phyloP scores from a whole-genome alignment of 1,140 invertebrate genomes.

The Diuraphis noxia region DNA sequence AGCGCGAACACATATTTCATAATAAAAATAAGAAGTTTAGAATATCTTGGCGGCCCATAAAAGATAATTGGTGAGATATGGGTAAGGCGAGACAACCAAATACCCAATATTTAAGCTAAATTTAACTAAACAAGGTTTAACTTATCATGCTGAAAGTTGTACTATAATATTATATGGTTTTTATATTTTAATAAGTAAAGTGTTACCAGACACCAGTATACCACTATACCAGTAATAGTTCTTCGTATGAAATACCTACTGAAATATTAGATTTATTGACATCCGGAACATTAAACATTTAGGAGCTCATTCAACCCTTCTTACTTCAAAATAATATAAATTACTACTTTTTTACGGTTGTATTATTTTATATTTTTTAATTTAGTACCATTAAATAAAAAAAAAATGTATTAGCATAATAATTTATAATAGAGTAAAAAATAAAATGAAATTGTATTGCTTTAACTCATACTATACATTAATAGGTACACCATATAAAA shows the following conservation, averaged over 20 bases:
- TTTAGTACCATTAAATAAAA: too few species aligned
- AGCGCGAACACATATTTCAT: too few species aligned
- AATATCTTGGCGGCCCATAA: background rate
- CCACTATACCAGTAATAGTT: background rate
- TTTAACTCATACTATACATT: too few species aligned
- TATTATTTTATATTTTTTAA: too few species aligned
- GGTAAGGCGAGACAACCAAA: background rate
- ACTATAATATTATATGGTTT: background rate
- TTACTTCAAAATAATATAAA: background rate
- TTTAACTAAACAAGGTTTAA: background rate
- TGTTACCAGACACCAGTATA: too few species aligned
- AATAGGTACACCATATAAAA: too few species aligned
- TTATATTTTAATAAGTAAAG: background rate
- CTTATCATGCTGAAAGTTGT: background rate
- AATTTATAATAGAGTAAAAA: too few species aligned
- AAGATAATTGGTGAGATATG: background rate
- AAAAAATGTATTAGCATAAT: too few species aligned
- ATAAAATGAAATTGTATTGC: too few species aligned
- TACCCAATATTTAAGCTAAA: background rate
- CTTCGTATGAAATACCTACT: background rate
- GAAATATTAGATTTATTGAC: background rate
- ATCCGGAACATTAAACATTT: background rate
- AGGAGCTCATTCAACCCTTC: background rate
- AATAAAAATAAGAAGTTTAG: background rate
- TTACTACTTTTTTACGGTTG: too few species aligned